phyloP scores from a whole-genome alignment of 2,888 invertebrate genomes.

The Drosophila glabriapex region DNA sequence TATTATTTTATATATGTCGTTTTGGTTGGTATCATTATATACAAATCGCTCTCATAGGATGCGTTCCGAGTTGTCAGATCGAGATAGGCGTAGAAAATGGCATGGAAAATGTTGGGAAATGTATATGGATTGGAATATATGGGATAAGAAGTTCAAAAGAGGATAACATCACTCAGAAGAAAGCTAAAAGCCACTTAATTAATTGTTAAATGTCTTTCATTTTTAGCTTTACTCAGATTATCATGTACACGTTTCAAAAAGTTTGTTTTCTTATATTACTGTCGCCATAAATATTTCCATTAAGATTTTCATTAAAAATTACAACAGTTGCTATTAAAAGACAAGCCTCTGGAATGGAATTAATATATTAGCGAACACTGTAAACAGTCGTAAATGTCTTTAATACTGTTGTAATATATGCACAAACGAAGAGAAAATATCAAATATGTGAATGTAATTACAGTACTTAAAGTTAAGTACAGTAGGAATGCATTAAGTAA shows the following conservation, averaged over 20 bases:
- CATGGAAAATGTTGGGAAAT: background rate
- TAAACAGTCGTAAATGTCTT: background rate
- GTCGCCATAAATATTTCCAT: background rate
- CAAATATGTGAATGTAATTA: background rate
- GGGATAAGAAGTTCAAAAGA: background rate
- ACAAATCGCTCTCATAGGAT: background rate
- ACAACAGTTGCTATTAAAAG: background rate
- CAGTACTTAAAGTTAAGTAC: constrained; percentile 9
- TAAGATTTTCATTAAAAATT: no score
- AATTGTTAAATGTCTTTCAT: background rate
- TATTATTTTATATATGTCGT: background rate
- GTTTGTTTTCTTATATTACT: background rate
- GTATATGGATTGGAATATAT: no score
- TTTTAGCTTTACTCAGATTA: background rate
- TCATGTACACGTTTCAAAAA: background rate
- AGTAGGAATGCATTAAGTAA: constrained; percentile 16
- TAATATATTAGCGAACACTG: background rate
- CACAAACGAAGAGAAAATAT: background rate
- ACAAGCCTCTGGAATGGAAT: background rate
- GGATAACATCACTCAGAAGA: background rate
- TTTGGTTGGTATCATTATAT: background rate
- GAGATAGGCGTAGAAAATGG: background rate
- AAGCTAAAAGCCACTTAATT: background rate
- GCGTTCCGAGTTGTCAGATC: background rate
- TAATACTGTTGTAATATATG: background rate